Evolutionary conservation across 2,888 invertebrate genomes (phyloP).

Genomic region (Leptura quadrifasciata): DNA sequence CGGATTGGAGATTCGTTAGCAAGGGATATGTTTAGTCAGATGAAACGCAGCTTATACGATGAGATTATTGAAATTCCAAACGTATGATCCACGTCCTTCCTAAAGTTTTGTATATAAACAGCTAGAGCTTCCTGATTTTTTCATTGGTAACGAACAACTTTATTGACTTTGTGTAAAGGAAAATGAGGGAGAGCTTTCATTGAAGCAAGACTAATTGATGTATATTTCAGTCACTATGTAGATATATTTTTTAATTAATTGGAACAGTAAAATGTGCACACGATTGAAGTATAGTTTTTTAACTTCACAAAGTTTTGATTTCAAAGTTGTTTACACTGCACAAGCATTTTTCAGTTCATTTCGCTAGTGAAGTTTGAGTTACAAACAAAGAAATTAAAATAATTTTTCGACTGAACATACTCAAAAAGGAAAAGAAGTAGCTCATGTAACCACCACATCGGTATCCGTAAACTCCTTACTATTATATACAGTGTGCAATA

Average conservation of each 20-base stretch:
- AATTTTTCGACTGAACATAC: too few species aligned
- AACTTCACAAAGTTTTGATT: too few species aligned
- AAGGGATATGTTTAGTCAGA: slow-evolving; percentile 52
- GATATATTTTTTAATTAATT: not conserved
- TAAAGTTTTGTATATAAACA: slow-evolving; percentile 27
- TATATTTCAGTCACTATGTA: not conserved
- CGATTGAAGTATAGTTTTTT: not conserved
- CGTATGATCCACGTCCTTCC: slow-evolving; percentile 37
- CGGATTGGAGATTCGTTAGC: slow-evolving; percentile 48
- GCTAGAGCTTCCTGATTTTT: slow-evolving; percentile 11
- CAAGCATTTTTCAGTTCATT: too few species aligned
- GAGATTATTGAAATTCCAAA: slow-evolving; percentile 53
- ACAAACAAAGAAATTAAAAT: too few species aligned
- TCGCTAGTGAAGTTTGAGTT: too few species aligned
- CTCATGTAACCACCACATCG: too few species aligned
- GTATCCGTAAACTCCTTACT: too few species aligned
- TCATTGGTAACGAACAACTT: slow-evolving; percentile 1
- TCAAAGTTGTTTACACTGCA: too few species aligned
- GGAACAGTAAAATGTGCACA: not conserved
- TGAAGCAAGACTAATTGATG: not conserved
- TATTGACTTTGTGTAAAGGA: slow-evolving; percentile 13
- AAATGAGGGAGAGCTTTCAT: slow-evolving; percentile 17
- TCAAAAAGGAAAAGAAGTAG: too few species aligned
- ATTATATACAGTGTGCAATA: too few species aligned
- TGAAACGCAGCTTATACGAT: slow-evolving; percentile 46